A percentile compares a stretch with the other conserved stretches of the same genome.
These are phyloP conservation scores for Amphilophus citrinellus DNA, from an alignment of 2,113 vertebrate species.

Conservation along the genomic window DNA sequence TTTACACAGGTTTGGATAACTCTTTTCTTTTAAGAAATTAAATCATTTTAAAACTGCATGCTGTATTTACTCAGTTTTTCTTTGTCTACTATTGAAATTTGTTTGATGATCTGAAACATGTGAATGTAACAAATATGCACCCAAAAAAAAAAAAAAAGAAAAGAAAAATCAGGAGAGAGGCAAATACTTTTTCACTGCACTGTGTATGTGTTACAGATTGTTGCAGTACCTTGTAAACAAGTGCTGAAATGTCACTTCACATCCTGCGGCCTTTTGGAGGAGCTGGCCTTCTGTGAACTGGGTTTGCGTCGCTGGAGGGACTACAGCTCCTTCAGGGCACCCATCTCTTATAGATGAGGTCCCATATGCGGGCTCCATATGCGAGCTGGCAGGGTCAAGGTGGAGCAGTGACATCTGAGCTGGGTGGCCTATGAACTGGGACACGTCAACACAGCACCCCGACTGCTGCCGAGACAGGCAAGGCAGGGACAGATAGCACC, in stretches of 20 bases:
- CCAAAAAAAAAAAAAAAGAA: background rate
- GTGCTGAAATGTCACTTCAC: slow-evolving; percentile 52
- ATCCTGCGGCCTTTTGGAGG: slow-evolving; percentile 21
- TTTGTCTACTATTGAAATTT: background rate
- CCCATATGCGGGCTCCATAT: slow-evolving; percentile 77
- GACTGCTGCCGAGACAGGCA: slow-evolving; percentile 70
- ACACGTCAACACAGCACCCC: slow-evolving; percentile 55
- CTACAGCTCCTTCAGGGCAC: slow-evolving; percentile 47
- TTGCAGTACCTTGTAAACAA: background rate
- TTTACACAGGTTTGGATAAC: background rate
- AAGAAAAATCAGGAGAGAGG: background rate
- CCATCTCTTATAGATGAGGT: slow-evolving; percentile 75
- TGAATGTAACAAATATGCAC: background rate
- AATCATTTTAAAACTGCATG: background rate
- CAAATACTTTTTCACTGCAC: background rate
- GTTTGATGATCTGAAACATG: background rate
- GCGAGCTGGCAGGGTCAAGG: slow-evolving; percentile 68
- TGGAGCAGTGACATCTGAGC: slow-evolving; percentile 49
- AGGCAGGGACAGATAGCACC: slow-evolving; percentile 60
- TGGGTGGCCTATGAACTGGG: slow-evolving; percentile 70
- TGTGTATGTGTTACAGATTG: slow-evolving; percentile 9
- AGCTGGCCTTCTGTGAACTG: slow-evolving; percentile 35
- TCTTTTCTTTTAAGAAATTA: background rate
- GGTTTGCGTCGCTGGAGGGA: slow-evolving; percentile 35
- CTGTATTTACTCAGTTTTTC: background rate